Evolutionary conservation across 1,140 invertebrate species (phyloP), one percentile per base, ranked within the genome.

Genomic region (Lepidurus packardi): DNA sequence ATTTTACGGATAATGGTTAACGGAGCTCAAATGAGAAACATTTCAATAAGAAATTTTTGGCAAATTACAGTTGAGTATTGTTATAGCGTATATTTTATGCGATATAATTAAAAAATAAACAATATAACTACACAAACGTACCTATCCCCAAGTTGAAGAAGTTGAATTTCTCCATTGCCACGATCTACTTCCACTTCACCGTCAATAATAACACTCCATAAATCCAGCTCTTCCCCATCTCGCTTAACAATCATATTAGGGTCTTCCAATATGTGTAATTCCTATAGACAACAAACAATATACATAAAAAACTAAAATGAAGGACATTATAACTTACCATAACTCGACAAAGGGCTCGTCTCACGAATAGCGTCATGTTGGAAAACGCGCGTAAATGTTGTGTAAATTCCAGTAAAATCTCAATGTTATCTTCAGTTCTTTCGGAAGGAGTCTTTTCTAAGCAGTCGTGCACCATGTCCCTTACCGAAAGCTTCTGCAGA

Each of bases 201-300:
- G 87, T 99, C 99, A 53, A 99, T 96, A 34, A 99, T 91, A 43
- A 99, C 97, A 79, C 94, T 97, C 98, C 98, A 99, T n/a, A 97
- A 98, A 86, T 99, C 98, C 81, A 99, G 88, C 87, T 98, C 95
- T 86, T 99, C 97, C 9, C 95, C 95, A 87, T 99, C 93, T 82
- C 95, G 96, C 90, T 99, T 94, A 4, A 99, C 96, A 78, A 97
- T 89, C 41, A 97, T 99, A 7, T 94, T 95, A 16, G 95, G 93
- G 82, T 97, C 96, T 84, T 98, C 96, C 13, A 99, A 97, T 0
- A 98, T 95, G 1, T 97, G 98, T 86, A 99, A 98, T 0, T 95
- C 87, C 86, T 87, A 84, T 80, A 85, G 24, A 65, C 6, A 65
- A 21, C 9, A 47, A 11, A 47, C 45, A 53, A 44, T 34, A 34